Evolutionary conservation across 2,797 vertebrate species (phyloP), one percentile per base, ranked within the genome.

Genomic region (Brachyalestes nurse): DNA sequence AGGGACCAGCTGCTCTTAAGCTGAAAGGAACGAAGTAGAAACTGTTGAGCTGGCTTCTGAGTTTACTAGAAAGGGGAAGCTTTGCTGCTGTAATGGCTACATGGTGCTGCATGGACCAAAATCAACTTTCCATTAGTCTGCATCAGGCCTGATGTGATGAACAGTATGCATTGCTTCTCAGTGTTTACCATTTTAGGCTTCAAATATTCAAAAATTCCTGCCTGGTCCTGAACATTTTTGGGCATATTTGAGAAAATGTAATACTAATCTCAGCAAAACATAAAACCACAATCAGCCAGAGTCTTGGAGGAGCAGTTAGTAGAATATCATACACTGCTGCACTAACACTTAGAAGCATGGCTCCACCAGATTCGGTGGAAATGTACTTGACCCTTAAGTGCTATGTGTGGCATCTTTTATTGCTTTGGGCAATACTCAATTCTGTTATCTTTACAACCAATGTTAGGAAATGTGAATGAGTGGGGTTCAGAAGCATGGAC

Each of bases 61-160:
- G 77, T 77, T 82, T 28, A 85, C 87, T 88, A 91, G 83, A 88
- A 85, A 82, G 83, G 47, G 70, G 65, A 76, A 85, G 84, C 75
- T 78, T 84, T 82, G 84, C 82, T 70, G 53, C 79, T 28, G 47
- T 83, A 80, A 83, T 82, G 65, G 70, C 80, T 75, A 65, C 83
- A 45, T 64, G 70, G 70, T 82, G 83, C 87, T 83, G 81, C 85
- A 73, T 85, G 86, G 85, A 88, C 87, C 87, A 84, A 87, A 90
- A 84, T 85, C 80, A 70, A 87, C 73, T 34, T 84, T 47, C 21
- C n/a, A 62, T 67, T 70, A 72, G 75, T 62, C 10, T 64, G 57
- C 67, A 49, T n/a, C 23, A 73, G 87, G 87, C 47, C 57, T 86
- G 78, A 40, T 78, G 83, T 79, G 83, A 85, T 86, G 49, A 76